A percentile compares a stretch with the other conserved stretches of the same genome.
These are phyloP conservation scores for Galeruca laticollis DNA, from an alignment of 2,888 invertebrate genomes.

Conservation along the genomic window DNA sequence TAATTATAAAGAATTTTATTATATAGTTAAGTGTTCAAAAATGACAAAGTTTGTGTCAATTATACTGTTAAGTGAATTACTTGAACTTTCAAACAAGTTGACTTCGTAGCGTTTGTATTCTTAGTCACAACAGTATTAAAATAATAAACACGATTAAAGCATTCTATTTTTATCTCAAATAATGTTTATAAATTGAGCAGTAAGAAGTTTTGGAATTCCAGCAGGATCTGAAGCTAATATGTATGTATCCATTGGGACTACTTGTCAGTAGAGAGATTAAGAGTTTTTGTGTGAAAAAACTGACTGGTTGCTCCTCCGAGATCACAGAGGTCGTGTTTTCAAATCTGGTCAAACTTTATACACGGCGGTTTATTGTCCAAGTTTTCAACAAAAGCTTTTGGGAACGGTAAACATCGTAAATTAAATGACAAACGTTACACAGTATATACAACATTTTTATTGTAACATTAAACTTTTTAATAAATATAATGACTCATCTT, in stretches of 20 bases:
- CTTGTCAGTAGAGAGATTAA: conserved; percentile 28
- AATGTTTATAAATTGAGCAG: not conserved
- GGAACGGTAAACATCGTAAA: conserved; percentile 7
- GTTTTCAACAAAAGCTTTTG: conserved; percentile 13
- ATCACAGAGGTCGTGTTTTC: conserved; percentile 15
- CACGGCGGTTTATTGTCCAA: conserved; percentile 3
- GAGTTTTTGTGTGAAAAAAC: conserved; percentile 20
- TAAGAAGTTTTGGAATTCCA: conserved; percentile 14
- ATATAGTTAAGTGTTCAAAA: too few relatives aligned
- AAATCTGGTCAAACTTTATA: conserved; percentile 12
- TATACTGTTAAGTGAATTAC: too few relatives aligned
- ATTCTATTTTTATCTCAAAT: not conserved
- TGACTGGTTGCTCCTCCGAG: conserved; percentile 23
- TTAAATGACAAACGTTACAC: not conserved
- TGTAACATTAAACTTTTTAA: not conserved
- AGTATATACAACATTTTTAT: not conserved
- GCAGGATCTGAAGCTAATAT: conserved; percentile 22
- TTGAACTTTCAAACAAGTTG: too few relatives aligned
- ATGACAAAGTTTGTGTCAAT: too few relatives aligned
- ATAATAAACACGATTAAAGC: not conserved
- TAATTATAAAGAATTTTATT: too few relatives aligned
- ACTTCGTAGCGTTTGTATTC: not conserved
- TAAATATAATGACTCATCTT: not conserved
- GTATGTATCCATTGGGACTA: conserved; percentile 25
- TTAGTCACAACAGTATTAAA: too few relatives aligned